Percentiles rank a stretch among this genome's conserved stretches.
Evolutionary conservation across 1,140 invertebrate species (phyloP).

Genomic region (Lethrus apterus): DNA sequence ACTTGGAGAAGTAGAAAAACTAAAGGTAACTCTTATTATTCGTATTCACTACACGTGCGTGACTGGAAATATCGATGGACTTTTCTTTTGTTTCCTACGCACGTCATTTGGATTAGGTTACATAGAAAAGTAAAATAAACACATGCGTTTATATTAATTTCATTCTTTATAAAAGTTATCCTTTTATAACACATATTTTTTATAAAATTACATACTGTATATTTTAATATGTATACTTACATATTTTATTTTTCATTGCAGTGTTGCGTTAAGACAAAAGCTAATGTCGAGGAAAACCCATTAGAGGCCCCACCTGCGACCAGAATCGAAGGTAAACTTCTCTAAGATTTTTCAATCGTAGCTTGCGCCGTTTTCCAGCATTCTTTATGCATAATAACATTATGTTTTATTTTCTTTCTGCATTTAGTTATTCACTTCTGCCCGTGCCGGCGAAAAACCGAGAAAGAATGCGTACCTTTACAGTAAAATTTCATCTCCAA

Average conservation of each 20-base stretch:
- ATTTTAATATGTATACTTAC: not conserved
- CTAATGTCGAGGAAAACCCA: conserved; percentile 5
- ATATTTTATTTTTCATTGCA: conserved; percentile 20
- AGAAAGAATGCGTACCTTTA: conserved; percentile 30
- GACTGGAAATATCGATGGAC: conserved; percentile 11
- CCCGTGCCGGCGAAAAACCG: conserved; percentile 17
- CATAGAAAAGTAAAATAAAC: conserved; percentile 12
- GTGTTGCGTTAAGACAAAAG: conserved; percentile 26
- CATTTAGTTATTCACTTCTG: not conserved
- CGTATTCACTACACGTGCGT: conserved; percentile 17
- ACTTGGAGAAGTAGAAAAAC: conserved; percentile 18
- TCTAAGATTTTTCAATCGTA: conserved; percentile 15
- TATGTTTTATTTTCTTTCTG: conserved; percentile 22
- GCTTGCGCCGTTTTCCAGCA: not conserved
- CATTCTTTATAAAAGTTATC: not conserved
- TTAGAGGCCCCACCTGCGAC: conserved; percentile 24
- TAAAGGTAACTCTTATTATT: conserved; percentile 21
- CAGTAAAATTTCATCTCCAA: conserved; percentile 30
- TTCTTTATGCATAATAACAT: conserved; percentile 20
- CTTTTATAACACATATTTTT: not conserved
- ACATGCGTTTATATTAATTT: not conserved
- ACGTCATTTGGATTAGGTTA: conserved; percentile 18
- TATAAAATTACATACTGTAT: not conserved
- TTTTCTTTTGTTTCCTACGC: conserved; percentile 15
- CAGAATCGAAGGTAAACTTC: conserved; percentile 24